A percentile compares a stretch with the other conserved stretches of the same genome.
phyloP scores from a whole-genome alignment of 2,113 vertebrate genomes.

The Ciconia boyciana region DNA sequence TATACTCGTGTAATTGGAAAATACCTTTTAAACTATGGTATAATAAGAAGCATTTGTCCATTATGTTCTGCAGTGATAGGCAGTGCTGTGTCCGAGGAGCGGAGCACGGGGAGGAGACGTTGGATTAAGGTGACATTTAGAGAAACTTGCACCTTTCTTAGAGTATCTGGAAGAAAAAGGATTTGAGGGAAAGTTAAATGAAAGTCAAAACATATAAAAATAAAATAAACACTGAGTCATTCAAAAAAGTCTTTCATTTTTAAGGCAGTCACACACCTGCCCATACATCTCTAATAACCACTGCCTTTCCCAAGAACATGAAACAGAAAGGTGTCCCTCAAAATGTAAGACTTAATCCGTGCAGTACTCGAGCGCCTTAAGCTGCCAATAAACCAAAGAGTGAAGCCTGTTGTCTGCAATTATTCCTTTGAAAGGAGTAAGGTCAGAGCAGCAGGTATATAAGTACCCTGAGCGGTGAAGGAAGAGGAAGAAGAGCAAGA shows the following conservation, averaged over 20 bases:
- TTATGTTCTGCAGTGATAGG: neutral
- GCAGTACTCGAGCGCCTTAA: neutral
- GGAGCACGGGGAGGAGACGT: accelerated
- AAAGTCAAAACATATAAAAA: neutral
- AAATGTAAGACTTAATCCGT: neutral
- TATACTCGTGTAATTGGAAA: neutral
- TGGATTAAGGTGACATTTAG: neutral
- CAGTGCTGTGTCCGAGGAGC: neutral
- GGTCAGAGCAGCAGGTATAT: neutral
- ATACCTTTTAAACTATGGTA: neutral
- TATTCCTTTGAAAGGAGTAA: neutral
- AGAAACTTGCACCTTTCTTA: neutral
- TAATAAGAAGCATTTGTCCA: neutral
- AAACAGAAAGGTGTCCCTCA: neutral
- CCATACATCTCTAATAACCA: neutral
- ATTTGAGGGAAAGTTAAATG: neutral
- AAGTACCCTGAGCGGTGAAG: neutral
- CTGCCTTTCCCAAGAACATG: neutral
- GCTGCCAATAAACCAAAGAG: neutral
- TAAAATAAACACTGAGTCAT: neutral
- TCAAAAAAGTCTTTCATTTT: neutral
- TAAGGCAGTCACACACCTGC: neutral
- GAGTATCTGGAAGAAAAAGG: neutral
- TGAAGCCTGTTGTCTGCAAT: neutral
- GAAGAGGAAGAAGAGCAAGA: neutral